Evolutionary conservation across 2,888 invertebrate genomes (phyloP).

Genomic region (Endomychus coccineus): DNA sequence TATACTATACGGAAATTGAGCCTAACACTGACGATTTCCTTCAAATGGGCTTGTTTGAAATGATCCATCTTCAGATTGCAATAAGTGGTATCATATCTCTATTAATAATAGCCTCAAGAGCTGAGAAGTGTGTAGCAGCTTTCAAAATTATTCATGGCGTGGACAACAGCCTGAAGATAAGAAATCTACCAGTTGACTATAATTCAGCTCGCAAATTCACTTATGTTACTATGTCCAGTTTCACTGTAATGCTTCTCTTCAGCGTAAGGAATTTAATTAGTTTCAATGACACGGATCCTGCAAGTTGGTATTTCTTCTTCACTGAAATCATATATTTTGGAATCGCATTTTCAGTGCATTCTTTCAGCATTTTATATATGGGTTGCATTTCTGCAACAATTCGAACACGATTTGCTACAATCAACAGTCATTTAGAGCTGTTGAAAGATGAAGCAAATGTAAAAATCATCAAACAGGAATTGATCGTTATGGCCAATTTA

Average conservation of each 20-base stretch:
- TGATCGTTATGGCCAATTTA: not conserved
- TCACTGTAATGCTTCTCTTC: too few relatives aligned
- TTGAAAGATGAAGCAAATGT: not conserved
- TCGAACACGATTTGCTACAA: not conserved
- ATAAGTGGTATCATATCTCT: not conserved
- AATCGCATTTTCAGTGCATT: not conserved
- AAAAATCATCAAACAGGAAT: slow-evolving; percentile 4
- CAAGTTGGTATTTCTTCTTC: too few relatives aligned
- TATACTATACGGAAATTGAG: too few relatives aligned
- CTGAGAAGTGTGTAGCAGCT: not conserved
- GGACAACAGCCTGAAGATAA: not conserved
- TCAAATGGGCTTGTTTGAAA: not conserved
- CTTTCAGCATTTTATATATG: slow-evolving; percentile 1
- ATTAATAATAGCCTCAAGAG: not conserved
- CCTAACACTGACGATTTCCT: too few relatives aligned
- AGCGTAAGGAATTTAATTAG: too few relatives aligned
- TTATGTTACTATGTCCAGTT: too few relatives aligned
- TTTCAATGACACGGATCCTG: too few relatives aligned
- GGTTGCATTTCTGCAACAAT: not conserved
- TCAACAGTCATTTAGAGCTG: not conserved
- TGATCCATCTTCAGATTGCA: not conserved
- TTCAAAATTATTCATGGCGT: not conserved
- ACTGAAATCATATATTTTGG: not conserved
- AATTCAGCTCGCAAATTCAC: too few relatives aligned
- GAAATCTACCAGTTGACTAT: too few relatives aligned